Base-by-base conservation (phyloP, 2,888 invertebrate species). In the Ormyrus nitidulus region DNA sequence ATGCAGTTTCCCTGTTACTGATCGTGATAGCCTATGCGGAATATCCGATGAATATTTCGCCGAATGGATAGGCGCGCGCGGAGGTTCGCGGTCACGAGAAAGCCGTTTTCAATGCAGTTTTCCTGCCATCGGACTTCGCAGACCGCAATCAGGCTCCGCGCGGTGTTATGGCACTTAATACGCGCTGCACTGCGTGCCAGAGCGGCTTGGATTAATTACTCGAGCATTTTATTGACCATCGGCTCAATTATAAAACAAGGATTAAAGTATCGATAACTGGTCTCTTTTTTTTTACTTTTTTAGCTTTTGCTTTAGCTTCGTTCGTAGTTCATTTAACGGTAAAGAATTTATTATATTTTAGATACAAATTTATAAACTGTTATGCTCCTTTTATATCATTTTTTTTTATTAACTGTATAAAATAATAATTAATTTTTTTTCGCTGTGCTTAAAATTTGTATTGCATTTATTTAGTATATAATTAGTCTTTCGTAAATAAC, bases 1-100 rank as follows among this genome's bases (percentile, higher is more conserved):
- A 77, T 71, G 77, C 65, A 77, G 77, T 77, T 77, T 77, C 65
- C 70, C 77, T 77, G 71, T 77, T 71, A 54, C 71, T 58, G 65
- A 71, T 71, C 65, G 65, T 51, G 66, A 59, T 68, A 74, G 64
- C 49, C 65, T 19, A 19, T 19, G 74, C 59, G 74, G 58, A 75
- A 75, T 75, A 75, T 75, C 54, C 62, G 62, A 72, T 72, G 72
- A 72, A 62, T 11, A 62, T 34, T 19, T 19, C 62, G 49, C 0
- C 9, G 9, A 8, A 51, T 8, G 71, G 51, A n/a, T 19, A 19
- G 19, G 19, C 19, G 19, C 19, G 19, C 19, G 19, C 19, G 19
- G 19, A 19, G 19, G 19, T 19, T 19, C 19, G 19, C 19, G 19
- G 13, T 19, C 49, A 54, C 48, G 54, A 53, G 13, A 56, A 71